phyloP scores from a whole-genome alignment of 2,113 vertebrate genomes.

The Tragelaphus buxtoni region DNA sequence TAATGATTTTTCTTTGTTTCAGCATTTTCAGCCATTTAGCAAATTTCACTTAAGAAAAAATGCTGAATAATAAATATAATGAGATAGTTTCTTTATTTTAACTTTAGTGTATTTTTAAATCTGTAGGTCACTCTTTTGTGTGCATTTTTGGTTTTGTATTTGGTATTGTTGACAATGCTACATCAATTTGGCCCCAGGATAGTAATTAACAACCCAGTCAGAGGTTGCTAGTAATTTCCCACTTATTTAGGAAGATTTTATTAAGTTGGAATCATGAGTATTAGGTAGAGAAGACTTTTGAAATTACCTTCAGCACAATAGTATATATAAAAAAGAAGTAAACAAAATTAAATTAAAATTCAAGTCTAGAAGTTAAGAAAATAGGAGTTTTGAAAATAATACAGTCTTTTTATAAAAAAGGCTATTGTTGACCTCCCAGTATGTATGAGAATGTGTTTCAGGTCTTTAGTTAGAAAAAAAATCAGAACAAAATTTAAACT shows the following conservation, averaged over 20 bases:
- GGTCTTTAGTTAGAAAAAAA: background rate
- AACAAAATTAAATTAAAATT: constrained; percentile 24
- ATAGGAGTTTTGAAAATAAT: background rate
- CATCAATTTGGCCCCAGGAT: constrained; percentile 77
- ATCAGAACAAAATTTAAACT: background rate
- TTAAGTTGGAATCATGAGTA: constrained; percentile 69
- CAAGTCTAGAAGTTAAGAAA: background rate
- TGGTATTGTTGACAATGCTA: constrained; percentile 68
- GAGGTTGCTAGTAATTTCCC: constrained; percentile 79
- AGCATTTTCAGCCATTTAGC: constrained; percentile 61
- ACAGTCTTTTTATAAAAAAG: background rate
- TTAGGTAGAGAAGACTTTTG: constrained; percentile 50
- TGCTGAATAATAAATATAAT: constrained; percentile 65
- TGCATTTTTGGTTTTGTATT: constrained; percentile 64
- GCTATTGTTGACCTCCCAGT: background rate
- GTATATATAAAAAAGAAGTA: background rate
- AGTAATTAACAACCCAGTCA: constrained; percentile 81
- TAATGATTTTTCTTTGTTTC: background rate
- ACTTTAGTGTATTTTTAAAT: background rate
- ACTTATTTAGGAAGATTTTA: constrained; percentile 75
- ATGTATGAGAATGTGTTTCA: background rate
- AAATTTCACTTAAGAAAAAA: constrained; percentile 71
- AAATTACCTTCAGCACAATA: background rate
- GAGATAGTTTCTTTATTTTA: constrained; percentile 4
- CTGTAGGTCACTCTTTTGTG: background rate